phyloP scores from a whole-genome alignment of 2,888 invertebrate genomes.

The Siphlonurus alternatus region DNA sequence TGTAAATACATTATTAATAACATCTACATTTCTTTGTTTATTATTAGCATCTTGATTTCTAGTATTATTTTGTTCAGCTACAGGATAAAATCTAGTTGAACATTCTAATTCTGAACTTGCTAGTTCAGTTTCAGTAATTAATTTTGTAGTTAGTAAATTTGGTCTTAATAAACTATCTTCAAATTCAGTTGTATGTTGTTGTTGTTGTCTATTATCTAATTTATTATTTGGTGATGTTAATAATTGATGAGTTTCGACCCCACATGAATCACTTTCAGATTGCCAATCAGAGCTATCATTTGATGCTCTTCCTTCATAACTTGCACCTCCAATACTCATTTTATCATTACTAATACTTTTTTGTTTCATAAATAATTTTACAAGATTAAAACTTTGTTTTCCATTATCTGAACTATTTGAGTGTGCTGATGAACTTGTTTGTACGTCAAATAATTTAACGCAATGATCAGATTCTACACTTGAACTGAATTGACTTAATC shows the following conservation, averaged over 20 bases:
- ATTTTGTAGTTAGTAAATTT: not conserved
- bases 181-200: not conserved
- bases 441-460: conserved; percentile 20
- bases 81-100: not conserved
- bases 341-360: conserved; percentile 68
- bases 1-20: conserved; percentile 6
- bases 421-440: conserved; percentile 19
- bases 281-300: conserved; percentile 17
- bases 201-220: too few species aligned
- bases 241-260: conserved; percentile 4
- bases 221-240: too few species aligned
- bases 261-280: conserved; percentile 18
- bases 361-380: conserved; percentile 78
- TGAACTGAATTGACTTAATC: conserved; percentile 10
- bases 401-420: conserved; percentile 11
- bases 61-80: conserved; percentile 2
- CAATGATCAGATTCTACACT: conserved; percentile 14
- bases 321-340: conserved; percentile 27
- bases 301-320: conserved; percentile 17
- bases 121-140: not conserved
- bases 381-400: conserved; percentile 55
- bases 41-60: not conserved
- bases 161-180: not conserved
- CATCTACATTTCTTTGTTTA: not conserved
- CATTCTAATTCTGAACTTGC: not conserved